These are phyloP conservation scores for Tridacna gigas DNA, from an alignment of 2,888 invertebrate genomes.

Conservation along the genomic window DNA sequence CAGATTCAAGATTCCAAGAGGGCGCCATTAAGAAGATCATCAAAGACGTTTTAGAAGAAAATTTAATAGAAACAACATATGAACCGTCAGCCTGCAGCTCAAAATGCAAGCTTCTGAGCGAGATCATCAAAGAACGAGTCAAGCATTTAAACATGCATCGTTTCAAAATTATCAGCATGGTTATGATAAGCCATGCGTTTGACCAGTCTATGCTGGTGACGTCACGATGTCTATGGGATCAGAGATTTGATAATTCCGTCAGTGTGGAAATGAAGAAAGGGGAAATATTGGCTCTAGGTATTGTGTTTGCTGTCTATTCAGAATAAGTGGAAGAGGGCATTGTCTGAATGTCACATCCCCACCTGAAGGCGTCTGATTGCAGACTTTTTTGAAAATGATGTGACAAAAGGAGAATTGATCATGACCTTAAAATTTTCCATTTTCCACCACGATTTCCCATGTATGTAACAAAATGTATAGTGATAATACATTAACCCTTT, in stretches of 20 bases:
- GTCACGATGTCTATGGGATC: conserved; percentile 79
- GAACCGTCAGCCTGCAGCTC: conserved; percentile 68
- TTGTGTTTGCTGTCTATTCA: conserved; percentile 77
- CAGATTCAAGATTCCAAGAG: conserved; percentile 70
- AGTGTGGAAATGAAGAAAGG: conserved; percentile 68
- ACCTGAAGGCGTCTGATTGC: too few species aligned
- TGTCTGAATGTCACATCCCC: background rate
- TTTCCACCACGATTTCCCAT: too few species aligned
- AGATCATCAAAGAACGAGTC: conserved; percentile 76
- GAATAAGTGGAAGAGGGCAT: conserved; percentile 57
- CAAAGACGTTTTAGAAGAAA: conserved; percentile 69
- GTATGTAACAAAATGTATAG: too few species aligned
- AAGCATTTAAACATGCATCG: conserved; percentile 72
- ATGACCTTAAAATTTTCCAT: background rate
- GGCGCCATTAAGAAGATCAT: conserved; percentile 67
- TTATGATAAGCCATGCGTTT: conserved; percentile 73
- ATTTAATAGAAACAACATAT: conserved; percentile 72
- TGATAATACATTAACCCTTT: background rate
- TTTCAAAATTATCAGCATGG: conserved; percentile 76
- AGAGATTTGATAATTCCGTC: conserved; percentile 75
- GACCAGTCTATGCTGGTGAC: conserved; percentile 75
- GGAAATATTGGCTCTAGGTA: conserved; percentile 74
- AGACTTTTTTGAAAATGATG: too few species aligned
- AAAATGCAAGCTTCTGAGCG: conserved; percentile 74
- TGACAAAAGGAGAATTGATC: too few species aligned